phyloP scores from a whole-genome alignment of 2,888 invertebrate genomes.

The Ypsolopha sequella region DNA sequence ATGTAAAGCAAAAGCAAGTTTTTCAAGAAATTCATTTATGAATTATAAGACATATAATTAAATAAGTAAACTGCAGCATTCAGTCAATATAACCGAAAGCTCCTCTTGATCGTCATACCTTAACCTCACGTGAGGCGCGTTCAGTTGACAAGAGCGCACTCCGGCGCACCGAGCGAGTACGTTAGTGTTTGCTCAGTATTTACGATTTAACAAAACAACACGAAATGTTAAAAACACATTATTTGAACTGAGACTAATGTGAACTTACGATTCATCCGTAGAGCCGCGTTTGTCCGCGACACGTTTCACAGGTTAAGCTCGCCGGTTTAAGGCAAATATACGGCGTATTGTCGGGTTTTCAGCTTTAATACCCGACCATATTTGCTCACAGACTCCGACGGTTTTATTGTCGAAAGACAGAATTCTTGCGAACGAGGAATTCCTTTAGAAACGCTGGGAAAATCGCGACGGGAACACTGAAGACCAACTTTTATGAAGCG shows the following conservation, averaged over 20 bases:
- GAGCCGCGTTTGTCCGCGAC: constrained; percentile 56
- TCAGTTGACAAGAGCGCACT: constrained; percentile 37
- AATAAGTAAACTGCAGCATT: too few species aligned
- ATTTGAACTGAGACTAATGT: constrained; percentile 69
- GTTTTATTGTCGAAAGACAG: constrained; percentile 46
- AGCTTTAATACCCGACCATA: constrained; percentile 45
- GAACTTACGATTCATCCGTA: constrained; percentile 55
- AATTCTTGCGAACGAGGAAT: constrained; percentile 14
- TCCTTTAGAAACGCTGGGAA: constrained; percentile 5
- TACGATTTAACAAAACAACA: constrained; percentile 71
- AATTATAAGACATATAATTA: too few species aligned
- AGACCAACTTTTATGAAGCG: constrained; percentile 44
- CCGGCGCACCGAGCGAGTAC: constrained; percentile 18
- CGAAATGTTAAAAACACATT: constrained; percentile 71
- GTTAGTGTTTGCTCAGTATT: constrained; percentile 62
- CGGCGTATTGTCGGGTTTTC: constrained; percentile 56
- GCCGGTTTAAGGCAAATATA: constrained; percentile 52
- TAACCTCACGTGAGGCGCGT: constrained; percentile 3
- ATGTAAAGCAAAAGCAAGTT: too few species aligned
- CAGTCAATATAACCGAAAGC: not conserved
- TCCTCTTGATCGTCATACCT: constrained; percentile 2
- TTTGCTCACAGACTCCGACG: constrained; percentile 39
- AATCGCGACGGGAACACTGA: constrained; percentile 8
- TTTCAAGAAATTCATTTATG: too few species aligned
- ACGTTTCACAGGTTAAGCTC: constrained; percentile 51